phyloP scores from a whole-genome alignment of 2,797 vertebrate species.

The Geotrypetes seraphini region DNA sequence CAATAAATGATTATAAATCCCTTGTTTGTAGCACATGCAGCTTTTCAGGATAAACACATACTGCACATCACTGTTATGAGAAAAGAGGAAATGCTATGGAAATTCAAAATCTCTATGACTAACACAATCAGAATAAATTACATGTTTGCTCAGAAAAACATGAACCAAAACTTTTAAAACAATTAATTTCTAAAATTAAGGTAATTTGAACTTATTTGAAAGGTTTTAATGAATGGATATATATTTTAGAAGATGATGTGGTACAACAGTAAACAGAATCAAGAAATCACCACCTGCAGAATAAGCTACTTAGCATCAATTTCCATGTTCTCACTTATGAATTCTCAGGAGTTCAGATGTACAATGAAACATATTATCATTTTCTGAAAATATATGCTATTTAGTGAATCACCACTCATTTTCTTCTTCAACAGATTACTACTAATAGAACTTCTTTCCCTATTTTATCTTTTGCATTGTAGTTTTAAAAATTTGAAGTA shows the following conservation, averaged over 20 bases:
- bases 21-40: background rate
- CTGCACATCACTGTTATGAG: background rate
- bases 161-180: conserved; percentile 10
- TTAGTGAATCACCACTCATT: conserved; percentile 54
- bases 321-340: conserved; percentile 41
- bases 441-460: conserved; percentile 44
- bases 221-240: no score
- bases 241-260: no score
- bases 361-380: conserved; percentile 51
- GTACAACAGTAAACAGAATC: conserved; percentile 21
- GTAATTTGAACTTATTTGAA: no score
- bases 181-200: conserved; percentile 29
- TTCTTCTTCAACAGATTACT: conserved; percentile 44
- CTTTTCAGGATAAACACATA: background rate
- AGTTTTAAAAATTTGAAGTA: conserved; percentile 51
- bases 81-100: background rate
- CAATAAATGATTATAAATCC: conserved; percentile 3
- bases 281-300: conserved; percentile 38
- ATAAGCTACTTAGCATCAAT: conserved; percentile 44
- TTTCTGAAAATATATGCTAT: conserved; percentile 42
- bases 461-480: conserved; percentile 35
- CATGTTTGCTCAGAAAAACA: conserved; percentile 17
- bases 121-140: background rate
- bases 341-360: conserved; percentile 40
- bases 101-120: conserved; percentile 5